These are phyloP conservation scores for Monarcha castaneiventris DNA, from an alignment of 2,113 vertebrate species.

Conservation along the genomic window DNA sequence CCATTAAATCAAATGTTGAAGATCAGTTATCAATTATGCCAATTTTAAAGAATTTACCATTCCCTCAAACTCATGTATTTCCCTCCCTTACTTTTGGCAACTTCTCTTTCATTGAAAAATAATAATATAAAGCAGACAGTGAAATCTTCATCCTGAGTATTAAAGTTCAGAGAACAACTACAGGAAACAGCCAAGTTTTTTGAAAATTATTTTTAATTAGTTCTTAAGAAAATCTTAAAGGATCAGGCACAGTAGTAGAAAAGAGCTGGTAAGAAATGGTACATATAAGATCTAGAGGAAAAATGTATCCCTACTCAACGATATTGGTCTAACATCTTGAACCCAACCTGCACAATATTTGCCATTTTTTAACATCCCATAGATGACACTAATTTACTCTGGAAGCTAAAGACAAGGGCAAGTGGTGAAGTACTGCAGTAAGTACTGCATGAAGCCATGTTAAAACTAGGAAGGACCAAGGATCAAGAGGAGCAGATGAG, in stretches of 20 bases:
- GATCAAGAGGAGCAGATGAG: not conserved
- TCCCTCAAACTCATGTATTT: not conserved
- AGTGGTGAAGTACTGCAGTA: not conserved
- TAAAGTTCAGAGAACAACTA: not conserved
- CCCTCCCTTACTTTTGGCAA: not conserved
- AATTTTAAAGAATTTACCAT: not conserved
- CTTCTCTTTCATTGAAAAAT: not conserved
- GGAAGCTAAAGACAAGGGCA: not conserved
- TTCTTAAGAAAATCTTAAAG: not conserved
- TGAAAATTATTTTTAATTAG: not conserved
- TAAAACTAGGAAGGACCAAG: not conserved
- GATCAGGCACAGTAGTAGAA: not conserved
- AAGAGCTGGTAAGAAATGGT: not conserved
- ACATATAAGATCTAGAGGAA: not conserved
- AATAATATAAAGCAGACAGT: not conserved
- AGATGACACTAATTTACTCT: not conserved
- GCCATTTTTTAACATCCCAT: not conserved
- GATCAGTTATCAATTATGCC: not conserved
- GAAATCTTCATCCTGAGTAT: not conserved
- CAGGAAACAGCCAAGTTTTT: not conserved
- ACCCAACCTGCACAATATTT: not conserved
- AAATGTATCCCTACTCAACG: not conserved
- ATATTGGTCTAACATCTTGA: not conserved
- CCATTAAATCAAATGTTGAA: not conserved
- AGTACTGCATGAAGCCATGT: not conserved